Evolutionary conservation across 2,797 vertebrate species (phyloP).

Genomic region (Dendrocincla tyrannina): DNA sequence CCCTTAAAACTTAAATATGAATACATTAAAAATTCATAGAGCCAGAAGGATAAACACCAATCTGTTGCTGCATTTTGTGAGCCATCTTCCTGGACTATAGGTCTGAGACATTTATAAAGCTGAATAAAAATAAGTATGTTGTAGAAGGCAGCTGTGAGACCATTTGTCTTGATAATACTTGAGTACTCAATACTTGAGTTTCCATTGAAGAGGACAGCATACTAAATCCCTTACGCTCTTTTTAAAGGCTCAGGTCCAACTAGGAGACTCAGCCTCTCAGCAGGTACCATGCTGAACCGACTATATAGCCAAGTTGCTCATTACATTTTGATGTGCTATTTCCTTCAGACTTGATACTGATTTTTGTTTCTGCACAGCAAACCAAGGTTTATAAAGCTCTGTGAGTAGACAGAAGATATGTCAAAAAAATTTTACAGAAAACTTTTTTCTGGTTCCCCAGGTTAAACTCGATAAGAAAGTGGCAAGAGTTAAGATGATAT

Average conservation of each 20-base stretch:
- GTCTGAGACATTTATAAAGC: background rate
- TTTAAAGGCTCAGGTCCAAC: background rate
- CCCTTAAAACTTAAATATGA: background rate
- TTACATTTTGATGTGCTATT: background rate
- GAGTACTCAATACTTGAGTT: background rate
- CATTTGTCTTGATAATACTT: no score
- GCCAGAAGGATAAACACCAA: background rate
- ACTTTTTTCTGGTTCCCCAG: background rate
- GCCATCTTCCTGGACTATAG: background rate
- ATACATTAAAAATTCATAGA: background rate
- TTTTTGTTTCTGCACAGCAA: background rate
- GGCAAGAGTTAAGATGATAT: background rate
- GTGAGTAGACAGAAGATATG: background rate
- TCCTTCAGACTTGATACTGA: background rate
- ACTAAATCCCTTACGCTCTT: background rate
- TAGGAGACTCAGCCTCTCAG: background rate
- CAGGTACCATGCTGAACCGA: background rate
- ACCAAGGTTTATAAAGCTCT: background rate
- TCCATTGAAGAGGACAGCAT: background rate
- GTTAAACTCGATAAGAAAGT: background rate
- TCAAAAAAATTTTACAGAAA: background rate
- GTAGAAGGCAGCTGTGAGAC: background rate
- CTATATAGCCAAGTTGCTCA: accelerated
- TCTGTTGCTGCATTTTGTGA: background rate
- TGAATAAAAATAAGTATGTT: background rate